Percentiles rank a stretch among this genome's conserved stretches.
Conservation (phyloP, 1,140 invertebrate genomes). For the Bombus confusus region DNA sequence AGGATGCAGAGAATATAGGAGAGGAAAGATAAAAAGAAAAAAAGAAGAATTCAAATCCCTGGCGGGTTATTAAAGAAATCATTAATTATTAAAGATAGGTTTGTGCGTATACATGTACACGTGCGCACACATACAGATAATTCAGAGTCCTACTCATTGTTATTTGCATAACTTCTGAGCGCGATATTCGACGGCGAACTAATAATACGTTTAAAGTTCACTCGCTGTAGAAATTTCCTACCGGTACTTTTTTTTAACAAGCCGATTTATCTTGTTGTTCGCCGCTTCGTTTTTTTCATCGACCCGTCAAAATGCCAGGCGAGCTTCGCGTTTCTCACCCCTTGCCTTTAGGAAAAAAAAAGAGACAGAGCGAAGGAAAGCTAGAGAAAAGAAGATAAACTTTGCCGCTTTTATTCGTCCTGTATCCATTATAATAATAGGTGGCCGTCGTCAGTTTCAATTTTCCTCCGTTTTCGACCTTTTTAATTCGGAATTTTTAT, state of each 20-base stretch:
- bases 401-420: neutral
- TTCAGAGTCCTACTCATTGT: constrained; percentile 26
- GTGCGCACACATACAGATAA: neutral
- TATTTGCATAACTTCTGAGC: constrained; percentile 29
- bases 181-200: constrained; percentile 30
- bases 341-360: neutral
- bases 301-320: constrained; percentile 40
- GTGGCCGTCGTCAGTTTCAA: constrained; percentile 52
- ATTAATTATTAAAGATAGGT: constrained; percentile 36
- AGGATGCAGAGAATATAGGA: neutral
- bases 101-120: neutral
- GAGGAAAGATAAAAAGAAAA: neutral
- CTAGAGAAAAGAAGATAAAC: neutral
- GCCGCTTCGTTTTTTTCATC: constrained; percentile 30
- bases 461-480: constrained; percentile 40
- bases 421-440: constrained; percentile 36
- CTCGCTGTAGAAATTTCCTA: constrained; percentile 12
- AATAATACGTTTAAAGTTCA: constrained; percentile 49
- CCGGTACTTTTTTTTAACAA: constrained; percentile 33
- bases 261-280: constrained; percentile 47
- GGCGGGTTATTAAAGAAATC: constrained; percentile 24
- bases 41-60: neutral
- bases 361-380: neutral
- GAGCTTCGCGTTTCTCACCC: constrained; percentile 3
- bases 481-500: constrained; percentile 47